Evolutionary conservation across 1,140 invertebrate genomes (phyloP).

Genomic region (Lepidotrigona ventralis): DNA sequence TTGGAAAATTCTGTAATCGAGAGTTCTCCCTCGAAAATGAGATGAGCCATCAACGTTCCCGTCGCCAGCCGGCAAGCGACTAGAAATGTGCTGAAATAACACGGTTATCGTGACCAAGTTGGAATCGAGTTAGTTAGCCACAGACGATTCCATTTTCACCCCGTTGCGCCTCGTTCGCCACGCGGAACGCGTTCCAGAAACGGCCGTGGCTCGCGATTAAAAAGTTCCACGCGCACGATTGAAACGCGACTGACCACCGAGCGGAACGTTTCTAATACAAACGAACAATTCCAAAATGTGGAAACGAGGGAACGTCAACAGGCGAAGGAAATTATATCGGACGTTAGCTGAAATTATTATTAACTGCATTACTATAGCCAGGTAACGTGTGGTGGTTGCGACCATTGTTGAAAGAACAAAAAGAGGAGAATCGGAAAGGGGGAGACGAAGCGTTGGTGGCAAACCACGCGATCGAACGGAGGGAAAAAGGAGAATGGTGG

Average conservation of each 20-base stretch:
- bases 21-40: not conserved
- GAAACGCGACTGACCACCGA: not conserved
- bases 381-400: not conserved
- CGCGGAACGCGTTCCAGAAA: not conserved
- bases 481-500: not conserved
- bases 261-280: not conserved
- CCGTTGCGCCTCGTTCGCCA: not conserved
- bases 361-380: not conserved
- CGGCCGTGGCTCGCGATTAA: too few relatives aligned
- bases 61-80: constrained; percentile 28
- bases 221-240: not conserved
- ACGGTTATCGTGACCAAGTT: constrained; percentile 21
- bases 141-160: constrained; percentile 29
- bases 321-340: not conserved
- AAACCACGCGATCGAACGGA: not conserved
- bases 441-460: not conserved
- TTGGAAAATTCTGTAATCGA: not conserved
- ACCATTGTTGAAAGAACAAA: not conserved
- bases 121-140: constrained; percentile 38
- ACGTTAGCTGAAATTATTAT: not conserved
- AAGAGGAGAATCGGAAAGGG: too few relatives aligned
- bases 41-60: constrained; percentile 24
- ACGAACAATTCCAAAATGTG: not conserved
- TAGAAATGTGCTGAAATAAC: constrained; percentile 47
- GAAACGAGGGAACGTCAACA: not conserved